Evolutionary conservation across 2,797 vertebrate genomes (phyloP).

Genomic region (Tachyglossus aculeatus): DNA sequence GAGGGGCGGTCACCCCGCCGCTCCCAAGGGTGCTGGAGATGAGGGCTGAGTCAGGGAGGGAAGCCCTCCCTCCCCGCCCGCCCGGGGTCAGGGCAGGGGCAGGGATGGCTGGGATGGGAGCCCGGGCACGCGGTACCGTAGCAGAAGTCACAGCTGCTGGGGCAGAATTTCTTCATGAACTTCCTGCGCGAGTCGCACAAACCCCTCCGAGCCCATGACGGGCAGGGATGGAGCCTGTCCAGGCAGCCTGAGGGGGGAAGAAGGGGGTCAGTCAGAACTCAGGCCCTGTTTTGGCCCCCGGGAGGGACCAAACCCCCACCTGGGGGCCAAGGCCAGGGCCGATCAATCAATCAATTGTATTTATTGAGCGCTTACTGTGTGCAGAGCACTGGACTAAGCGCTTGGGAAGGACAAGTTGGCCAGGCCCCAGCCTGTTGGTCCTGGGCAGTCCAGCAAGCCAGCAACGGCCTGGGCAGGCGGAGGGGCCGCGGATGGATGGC

Average conservation of each 20-base stretch:
- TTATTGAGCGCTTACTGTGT: too few species aligned
- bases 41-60: too few species aligned
- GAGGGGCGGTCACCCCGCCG: too few species aligned
- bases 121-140: conserved; percentile 77
- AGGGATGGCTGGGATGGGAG: fast-evolving
- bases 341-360: fast-evolving
- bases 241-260: conserved; percentile 81
- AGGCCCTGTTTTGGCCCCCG: fast-evolving
- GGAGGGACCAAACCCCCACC: background rate
- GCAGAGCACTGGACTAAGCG: too few species aligned
- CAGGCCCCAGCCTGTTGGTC: background rate
- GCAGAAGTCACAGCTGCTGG: conserved; percentile 95
- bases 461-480: too few species aligned
- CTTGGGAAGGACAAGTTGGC: too few species aligned
- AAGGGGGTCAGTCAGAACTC: background rate
- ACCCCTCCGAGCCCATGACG: conserved; percentile 87
- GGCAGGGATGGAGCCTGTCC: conserved; percentile 90
- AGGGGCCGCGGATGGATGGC: too few species aligned
- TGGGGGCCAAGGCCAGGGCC: fast-evolving
- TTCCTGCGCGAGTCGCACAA: conserved; percentile 86
- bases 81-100: fast-evolving
- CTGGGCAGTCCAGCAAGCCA: fast-evolving
- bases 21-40: too few species aligned
- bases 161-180: conserved; percentile 96
- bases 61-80: fast-evolving